These are phyloP conservation scores for Drosophila stalkeri DNA, from an alignment of 2,888 invertebrate species.

Conservation along the genomic window DNA sequence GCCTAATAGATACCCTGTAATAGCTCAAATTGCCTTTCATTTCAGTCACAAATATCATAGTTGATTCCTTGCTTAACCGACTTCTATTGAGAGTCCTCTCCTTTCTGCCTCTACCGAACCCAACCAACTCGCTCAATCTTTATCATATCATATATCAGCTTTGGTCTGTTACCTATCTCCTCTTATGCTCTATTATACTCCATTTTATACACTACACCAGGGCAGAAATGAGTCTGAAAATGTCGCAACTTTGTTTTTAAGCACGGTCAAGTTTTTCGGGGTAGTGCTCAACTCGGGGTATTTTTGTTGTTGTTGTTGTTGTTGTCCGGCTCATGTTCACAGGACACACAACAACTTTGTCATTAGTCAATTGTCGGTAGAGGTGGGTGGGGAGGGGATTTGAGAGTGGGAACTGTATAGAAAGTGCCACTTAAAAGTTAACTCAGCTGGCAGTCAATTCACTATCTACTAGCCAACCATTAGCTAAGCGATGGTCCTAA, in stretches of 20 bases:
- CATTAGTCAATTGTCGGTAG: conserved; percentile 54
- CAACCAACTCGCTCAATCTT: background rate
- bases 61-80: background rate
- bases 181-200: background rate
- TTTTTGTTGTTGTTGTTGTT: conserved; percentile 9
- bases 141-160: too few relatives aligned
- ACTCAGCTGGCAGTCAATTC: conserved; percentile 32
- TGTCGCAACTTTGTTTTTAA: conserved; percentile 70
- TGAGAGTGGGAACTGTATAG: background rate
- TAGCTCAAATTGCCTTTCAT: background rate
- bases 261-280: conserved; percentile 65
- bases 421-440: conserved; percentile 57
- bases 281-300: conserved; percentile 2
- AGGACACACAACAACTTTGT: conserved; percentile 62
- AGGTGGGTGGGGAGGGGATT: background rate
- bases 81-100: background rate
- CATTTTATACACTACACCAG: background rate
- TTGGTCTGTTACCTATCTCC: too few relatives aligned
- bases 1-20: conserved; percentile 1
- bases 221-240: conserved; percentile 21
- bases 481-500: conserved; percentile 5
- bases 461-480: conserved; percentile 25
- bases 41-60: background rate
- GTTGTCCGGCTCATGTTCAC: conserved; percentile 36
- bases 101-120: background rate